These are phyloP conservation scores for Phalanger gymnotis DNA, from an alignment of 2,797 vertebrate genomes.

Conservation along the genomic window DNA sequence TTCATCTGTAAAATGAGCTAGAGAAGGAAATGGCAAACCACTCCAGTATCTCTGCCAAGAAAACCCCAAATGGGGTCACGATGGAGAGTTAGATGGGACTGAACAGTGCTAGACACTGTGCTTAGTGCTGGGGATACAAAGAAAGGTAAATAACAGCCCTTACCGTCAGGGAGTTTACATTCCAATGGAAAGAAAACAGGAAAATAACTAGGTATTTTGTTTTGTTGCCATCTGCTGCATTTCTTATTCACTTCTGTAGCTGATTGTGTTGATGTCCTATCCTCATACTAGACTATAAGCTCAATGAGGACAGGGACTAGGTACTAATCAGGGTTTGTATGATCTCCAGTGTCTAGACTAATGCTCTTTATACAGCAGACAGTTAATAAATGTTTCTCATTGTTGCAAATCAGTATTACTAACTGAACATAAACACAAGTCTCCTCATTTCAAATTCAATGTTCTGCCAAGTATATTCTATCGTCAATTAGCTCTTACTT, in stretches of 20 bases:
- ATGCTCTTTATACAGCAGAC: background rate
- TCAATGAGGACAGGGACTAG: background rate
- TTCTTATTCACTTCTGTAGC: background rate
- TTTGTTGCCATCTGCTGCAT: background rate
- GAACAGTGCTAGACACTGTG: background rate
- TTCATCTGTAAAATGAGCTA: background rate
- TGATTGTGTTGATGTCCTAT: background rate
- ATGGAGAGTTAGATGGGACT: background rate
- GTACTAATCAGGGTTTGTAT: background rate
- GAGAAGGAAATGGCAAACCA: background rate
- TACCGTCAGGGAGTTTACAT: background rate
- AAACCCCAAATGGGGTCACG: fast-evolving
- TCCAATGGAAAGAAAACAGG: background rate
- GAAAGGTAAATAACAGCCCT: fast-evolving
- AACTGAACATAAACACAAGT: background rate
- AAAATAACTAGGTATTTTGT: background rate
- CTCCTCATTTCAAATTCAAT: background rate
- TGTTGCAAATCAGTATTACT: background rate
- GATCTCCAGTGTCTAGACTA: background rate
- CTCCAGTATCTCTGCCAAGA: too few species aligned
- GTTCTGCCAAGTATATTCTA: background rate
- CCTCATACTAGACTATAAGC: background rate
- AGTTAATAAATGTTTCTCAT: background rate
- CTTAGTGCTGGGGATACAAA: background rate
- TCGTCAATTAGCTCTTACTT: background rate